A percentile compares a stretch with the other conserved stretches of the same genome.
Conservation (phyloP, 2,113 vertebrate species). For the Myxocyprinus asiaticus region DNA sequence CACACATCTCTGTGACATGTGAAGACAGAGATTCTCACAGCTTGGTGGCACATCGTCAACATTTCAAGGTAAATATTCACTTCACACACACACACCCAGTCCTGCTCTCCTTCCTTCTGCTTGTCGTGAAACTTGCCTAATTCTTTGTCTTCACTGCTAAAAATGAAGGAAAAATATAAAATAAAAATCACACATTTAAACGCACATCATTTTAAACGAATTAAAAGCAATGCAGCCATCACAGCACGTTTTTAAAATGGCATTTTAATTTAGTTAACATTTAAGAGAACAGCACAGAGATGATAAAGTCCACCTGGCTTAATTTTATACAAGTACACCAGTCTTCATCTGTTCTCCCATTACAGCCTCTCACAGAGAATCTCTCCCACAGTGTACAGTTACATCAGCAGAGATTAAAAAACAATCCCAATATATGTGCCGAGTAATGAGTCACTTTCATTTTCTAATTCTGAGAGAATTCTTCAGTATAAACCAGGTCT, state of each 20-base stretch:
- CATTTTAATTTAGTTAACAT: slow-evolving; percentile 79
- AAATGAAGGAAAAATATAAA: background rate
- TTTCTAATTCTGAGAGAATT: background rate
- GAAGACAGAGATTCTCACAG: slow-evolving; percentile 28
- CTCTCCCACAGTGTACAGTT: slow-evolving; percentile 33
- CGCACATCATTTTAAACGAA: background rate
- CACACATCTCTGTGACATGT: slow-evolving; percentile 7
- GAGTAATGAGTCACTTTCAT: background rate
- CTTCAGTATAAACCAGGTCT: slow-evolving; percentile 5
- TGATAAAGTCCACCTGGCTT: slow-evolving; percentile 71
- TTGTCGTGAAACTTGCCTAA: background rate
- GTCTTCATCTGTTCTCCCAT: slow-evolving; percentile 52
- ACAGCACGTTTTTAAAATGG: slow-evolving; percentile 66
- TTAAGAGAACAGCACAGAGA: slow-evolving; percentile 76
- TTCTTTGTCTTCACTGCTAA: slow-evolving; percentile 12
- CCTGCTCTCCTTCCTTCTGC: background rate
- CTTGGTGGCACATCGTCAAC: slow-evolving; percentile 33
- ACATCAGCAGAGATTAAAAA: slow-evolving; percentile 40
- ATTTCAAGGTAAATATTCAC: slow-evolving; percentile 20
- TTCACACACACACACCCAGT: background rate
- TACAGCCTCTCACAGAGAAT: slow-evolving; percentile 53
- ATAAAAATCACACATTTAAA: background rate
- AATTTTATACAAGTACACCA: slow-evolving; percentile 71
- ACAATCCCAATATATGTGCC: slow-evolving; percentile 27
- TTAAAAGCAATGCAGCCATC: slow-evolving; percentile 11